Evolutionary conservation across 1,140 invertebrate genomes (phyloP).

Genomic region (Globodera ellingtonae): DNA sequence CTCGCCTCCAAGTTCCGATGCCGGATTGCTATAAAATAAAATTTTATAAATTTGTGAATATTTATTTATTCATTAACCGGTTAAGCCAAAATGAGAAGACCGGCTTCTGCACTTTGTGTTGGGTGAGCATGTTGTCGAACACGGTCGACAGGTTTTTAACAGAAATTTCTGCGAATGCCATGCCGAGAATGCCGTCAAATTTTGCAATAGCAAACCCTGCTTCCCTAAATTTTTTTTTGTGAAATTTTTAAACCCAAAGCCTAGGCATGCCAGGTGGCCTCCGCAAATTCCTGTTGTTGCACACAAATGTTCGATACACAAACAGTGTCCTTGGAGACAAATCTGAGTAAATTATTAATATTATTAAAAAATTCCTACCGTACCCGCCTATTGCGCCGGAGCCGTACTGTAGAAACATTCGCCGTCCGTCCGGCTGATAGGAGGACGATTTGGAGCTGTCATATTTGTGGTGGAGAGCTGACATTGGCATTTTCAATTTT

Average conservation of each 20-base stretch:
- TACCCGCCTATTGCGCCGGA: conserved; percentile 92
- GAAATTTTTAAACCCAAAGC: too few relatives aligned
- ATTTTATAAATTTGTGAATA: too few relatives aligned
- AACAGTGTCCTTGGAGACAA: conserved; percentile 38
- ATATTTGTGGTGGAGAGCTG: conserved; percentile 91
- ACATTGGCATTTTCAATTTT: conserved; percentile 60
- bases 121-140: conserved; percentile 89
- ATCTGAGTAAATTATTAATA: background rate
- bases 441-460: conserved; percentile 80
- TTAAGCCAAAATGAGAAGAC: conserved; percentile 95
- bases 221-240: conserved; percentile 69
- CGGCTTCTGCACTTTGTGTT: conserved; percentile 77
- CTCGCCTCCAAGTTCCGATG: conserved; percentile 64
- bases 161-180: conserved; percentile 84
- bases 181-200: conserved; percentile 94
- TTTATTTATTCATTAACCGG: conserved; percentile 56
- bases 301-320: conserved; percentile 59
- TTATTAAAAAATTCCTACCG: conserved; percentile 27
- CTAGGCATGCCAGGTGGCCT: conserved; percentile 74
- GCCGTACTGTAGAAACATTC: conserved; percentile 86
- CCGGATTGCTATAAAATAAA: conserved; percentile 54
- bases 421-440: conserved; percentile 87
- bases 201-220: conserved; percentile 88
- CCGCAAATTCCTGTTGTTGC: conserved; percentile 84
- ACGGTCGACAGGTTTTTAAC: conserved; percentile 73